These are phyloP conservation scores for Limosa lapponica DNA, from an alignment of 2,797 vertebrate species.

Conservation along the genomic window DNA sequence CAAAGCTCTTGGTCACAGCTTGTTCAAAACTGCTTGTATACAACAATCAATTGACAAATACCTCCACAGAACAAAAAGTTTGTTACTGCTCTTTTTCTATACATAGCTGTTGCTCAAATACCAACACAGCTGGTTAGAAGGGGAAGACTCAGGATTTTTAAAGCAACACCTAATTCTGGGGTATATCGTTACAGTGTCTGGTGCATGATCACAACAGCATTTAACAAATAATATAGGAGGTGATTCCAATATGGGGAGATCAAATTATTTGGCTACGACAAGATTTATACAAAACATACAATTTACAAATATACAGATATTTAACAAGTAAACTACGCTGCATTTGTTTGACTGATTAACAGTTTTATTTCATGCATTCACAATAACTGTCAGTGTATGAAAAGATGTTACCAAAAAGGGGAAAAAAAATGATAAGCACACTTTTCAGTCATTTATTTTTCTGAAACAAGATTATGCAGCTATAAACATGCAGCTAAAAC, in stretches of 20 bases:
- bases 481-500: conserved; percentile 72
- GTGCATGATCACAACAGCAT: conserved; percentile 74
- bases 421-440: conserved; percentile 76
- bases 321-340: conserved; percentile 83
- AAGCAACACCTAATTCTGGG: conserved; percentile 78
- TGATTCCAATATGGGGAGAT: conserved; percentile 81
- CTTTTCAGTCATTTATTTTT: conserved; percentile 82
- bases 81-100: background rate
- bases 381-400: conserved; percentile 85
- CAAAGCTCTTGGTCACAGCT: background rate
- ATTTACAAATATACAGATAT: conserved; percentile 85
- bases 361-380: conserved; percentile 87
- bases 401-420: conserved; percentile 82
- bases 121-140: background rate
- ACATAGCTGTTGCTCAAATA: background rate
- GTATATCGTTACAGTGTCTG: conserved; percentile 74
- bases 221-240: conserved; percentile 79
- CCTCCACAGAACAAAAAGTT: background rate
- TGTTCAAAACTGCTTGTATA: background rate
- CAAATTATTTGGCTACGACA: conserved; percentile 84
- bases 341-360: conserved; percentile 86
- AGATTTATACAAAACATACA: conserved; percentile 84
- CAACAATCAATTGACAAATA: background rate
- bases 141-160: conserved; percentile 47
- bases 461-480: conserved; percentile 77